These are phyloP conservation scores for Copsychus sechellarum DNA, from an alignment of 2,113 vertebrate genomes.

Conservation along the genomic window DNA sequence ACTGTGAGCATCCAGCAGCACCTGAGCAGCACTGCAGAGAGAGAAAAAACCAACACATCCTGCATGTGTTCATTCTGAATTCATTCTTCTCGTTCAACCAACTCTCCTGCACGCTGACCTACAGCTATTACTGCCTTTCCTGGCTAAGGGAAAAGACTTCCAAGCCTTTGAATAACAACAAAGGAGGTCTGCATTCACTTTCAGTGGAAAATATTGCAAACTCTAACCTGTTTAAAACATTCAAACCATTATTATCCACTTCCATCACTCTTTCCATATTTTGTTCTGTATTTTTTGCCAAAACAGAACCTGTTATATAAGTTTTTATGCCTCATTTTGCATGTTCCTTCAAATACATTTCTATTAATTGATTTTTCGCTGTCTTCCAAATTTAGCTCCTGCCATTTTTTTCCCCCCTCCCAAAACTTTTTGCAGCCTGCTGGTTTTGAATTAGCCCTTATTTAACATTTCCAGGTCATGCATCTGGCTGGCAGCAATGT, in stretches of 20 bases:
- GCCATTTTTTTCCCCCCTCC: not conserved
- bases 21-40: not conserved
- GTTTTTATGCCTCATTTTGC: not conserved
- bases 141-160: not conserved
- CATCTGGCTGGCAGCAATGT: not conserved
- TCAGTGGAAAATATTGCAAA: slow-evolving; percentile 3
- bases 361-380: not conserved
- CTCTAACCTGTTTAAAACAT: slow-evolving; percentile 8
- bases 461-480: not conserved
- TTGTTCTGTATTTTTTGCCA: not conserved
- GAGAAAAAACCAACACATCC: not conserved
- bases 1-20: not conserved
- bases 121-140: not conserved
- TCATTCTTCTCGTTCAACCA: not conserved
- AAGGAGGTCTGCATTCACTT: not conserved
- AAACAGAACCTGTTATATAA: not conserved
- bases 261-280: not conserved
- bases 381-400: not conserved
- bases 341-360: not conserved
- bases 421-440: not conserved
- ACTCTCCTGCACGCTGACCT: not conserved
- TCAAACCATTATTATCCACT: not conserved
- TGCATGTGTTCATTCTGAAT: rapidly evolving
- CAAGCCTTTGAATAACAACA: not conserved
- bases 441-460: not conserved